These are phyloP conservation scores for Ailuropoda melanoleuca DNA, from an alignment of 2,113 vertebrate genomes.

Conservation along the genomic window DNA sequence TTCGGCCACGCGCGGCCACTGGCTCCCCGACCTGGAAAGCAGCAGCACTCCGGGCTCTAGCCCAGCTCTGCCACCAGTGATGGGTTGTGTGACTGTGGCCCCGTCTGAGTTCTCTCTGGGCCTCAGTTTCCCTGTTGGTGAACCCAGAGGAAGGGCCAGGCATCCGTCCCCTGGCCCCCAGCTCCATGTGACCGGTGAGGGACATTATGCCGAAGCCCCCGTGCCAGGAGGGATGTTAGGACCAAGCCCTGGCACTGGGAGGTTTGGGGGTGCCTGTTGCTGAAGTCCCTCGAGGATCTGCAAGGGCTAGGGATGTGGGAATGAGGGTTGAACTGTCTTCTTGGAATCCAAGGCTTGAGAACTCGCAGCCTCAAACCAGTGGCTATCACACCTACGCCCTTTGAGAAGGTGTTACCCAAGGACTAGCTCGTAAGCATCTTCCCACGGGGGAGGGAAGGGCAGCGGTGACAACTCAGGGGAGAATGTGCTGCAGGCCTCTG, in stretches of 20 bases:
- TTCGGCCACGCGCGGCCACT: neutral
- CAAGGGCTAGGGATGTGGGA: neutral
- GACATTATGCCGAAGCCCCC: neutral
- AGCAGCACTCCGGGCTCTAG: neutral
- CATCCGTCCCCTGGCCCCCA: neutral
- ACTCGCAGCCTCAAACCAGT: neutral
- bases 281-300: neutral
- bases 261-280: neutral
- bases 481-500: neutral
- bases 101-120: neutral
- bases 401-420: neutral
- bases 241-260: neutral
- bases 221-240: neutral
- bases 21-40: neutral
- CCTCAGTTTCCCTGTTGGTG: neutral
- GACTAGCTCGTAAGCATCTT: neutral
- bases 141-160: neutral
- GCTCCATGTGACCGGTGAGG: neutral
- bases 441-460: neutral
- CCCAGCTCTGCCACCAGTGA: neutral
- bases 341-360: neutral
- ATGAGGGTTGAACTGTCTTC: neutral
- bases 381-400: neutral
- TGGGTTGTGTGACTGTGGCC: neutral
- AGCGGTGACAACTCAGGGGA: rapidly evolving